Evolutionary conservation across 2,113 vertebrate species (phyloP).

Genomic region (Actenoides hombroni): DNA sequence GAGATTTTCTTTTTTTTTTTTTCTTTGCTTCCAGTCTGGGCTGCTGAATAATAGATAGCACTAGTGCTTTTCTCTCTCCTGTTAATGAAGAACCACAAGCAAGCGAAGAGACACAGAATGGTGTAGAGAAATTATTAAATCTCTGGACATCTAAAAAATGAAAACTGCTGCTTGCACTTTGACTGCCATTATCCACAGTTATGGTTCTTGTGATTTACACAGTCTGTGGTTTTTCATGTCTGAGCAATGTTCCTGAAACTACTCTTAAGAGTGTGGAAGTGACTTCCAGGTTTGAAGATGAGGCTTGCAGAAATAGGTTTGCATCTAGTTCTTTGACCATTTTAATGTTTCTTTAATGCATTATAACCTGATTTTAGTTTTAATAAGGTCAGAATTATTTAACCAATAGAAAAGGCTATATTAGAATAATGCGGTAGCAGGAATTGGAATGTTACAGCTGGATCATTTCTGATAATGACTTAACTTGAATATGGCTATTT

Average conservation of each 20-base stretch:
- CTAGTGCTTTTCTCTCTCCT: neutral
- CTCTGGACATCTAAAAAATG: neutral
- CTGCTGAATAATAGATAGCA: neutral
- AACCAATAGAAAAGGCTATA: neutral
- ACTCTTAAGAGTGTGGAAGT: neutral
- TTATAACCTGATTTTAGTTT: neutral
- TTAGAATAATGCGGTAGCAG: neutral
- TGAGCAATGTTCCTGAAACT: neutral
- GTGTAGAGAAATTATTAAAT: neutral
- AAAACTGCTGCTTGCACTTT: neutral
- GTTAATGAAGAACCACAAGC: neutral
- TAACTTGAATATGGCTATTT: neutral
- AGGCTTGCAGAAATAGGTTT: neutral
- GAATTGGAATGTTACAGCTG: neutral
- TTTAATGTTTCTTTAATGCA: neutral
- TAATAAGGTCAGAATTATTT: neutral
- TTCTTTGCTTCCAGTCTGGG: neutral
- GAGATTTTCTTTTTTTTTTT: neutral
- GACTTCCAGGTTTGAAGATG: neutral
- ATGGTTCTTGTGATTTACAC: accelerated
- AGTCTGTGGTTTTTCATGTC: neutral
- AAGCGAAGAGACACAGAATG: neutral
- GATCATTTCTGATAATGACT: neutral
- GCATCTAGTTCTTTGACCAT: neutral
- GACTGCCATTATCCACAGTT: neutral